These are phyloP conservation scores for Carcinoscorpius rotundicauda DNA, from an alignment of 1,140 invertebrate species.

Conservation along the genomic window DNA sequence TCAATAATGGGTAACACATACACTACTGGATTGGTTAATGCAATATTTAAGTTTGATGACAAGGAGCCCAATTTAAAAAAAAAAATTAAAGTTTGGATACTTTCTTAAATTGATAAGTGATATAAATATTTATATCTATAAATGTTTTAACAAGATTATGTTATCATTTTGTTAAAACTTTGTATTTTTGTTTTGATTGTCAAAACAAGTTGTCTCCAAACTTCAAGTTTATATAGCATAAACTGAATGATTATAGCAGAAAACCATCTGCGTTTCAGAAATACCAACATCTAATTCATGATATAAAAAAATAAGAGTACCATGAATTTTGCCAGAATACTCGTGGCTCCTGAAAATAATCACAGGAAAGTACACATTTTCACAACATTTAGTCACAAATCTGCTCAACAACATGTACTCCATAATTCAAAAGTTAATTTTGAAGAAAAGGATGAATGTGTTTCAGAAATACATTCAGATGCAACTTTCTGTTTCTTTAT, in stretches of 20 bases:
- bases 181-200: too few species aligned
- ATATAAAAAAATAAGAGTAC: not conserved
- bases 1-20: too few species aligned
- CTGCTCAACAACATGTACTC: conserved; percentile 86
- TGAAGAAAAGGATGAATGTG: conserved; percentile 85
- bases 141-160: too few species aligned
- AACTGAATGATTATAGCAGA: not conserved
- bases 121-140: too few species aligned
- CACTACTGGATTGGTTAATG: too few species aligned
- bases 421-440: conserved; percentile 75
- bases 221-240: not conserved
- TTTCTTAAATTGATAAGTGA: too few species aligned
- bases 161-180: too few species aligned
- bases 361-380: not conserved
- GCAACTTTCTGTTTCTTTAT: conserved; percentile 66
- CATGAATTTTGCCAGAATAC: not conserved
- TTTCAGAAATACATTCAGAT: conserved; percentile 65
- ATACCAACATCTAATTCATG: not conserved
- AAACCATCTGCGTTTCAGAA: not conserved
- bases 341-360: not conserved
- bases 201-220: too few species aligned
- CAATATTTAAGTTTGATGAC: too few species aligned
- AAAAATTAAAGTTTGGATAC: too few species aligned
- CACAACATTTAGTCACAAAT: conserved; percentile 22
- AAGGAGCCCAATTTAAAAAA: too few species aligned